A percentile compares a stretch with the other conserved stretches of the same genome.
Evolutionary conservation across 2,797 vertebrate species (phyloP).

Genomic region (Cyprinodon diabolis): DNA sequence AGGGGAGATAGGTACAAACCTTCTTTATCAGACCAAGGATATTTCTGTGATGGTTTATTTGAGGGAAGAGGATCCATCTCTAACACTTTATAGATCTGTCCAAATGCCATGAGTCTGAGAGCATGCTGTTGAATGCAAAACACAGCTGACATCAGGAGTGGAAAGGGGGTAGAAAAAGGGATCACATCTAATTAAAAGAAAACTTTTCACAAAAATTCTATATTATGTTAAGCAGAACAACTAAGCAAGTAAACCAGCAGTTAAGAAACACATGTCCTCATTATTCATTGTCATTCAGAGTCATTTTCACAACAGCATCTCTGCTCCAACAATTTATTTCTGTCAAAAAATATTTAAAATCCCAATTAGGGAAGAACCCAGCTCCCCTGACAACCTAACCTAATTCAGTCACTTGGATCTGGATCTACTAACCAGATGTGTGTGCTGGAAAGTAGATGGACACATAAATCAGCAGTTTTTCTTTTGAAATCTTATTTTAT

Average conservation of each 20-base stretch:
- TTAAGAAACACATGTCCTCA: background rate
- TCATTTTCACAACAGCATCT: background rate
- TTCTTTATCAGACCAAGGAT: conserved; percentile 97
- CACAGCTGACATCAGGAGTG: conserved; percentile 26
- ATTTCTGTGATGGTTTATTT: conserved; percentile 97
- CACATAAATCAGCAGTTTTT: no score
- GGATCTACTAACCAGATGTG: background rate
- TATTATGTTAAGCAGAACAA: background rate
- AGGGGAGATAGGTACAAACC: conserved; percentile 66
- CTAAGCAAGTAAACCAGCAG: background rate
- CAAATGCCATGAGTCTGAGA: conserved; percentile 95
- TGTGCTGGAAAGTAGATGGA: no score
- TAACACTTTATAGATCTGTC: conserved; percentile 97
- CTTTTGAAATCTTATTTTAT: no score
- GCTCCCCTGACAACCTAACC: background rate
- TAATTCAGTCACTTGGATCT: background rate
- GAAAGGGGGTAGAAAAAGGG: conserved; percentile 2
- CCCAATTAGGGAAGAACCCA: background rate
- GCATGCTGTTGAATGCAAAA: conserved; percentile 83
- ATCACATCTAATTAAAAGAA: conserved; percentile 3
- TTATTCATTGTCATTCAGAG: background rate
- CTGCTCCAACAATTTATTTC: background rate
- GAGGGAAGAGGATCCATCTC: conserved; percentile 98
- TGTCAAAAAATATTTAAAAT: background rate
- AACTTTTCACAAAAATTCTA: background rate